These are phyloP conservation scores for Zaprionus vittiger DNA, from an alignment of 1,140 invertebrate species.

Conservation along the genomic window DNA sequence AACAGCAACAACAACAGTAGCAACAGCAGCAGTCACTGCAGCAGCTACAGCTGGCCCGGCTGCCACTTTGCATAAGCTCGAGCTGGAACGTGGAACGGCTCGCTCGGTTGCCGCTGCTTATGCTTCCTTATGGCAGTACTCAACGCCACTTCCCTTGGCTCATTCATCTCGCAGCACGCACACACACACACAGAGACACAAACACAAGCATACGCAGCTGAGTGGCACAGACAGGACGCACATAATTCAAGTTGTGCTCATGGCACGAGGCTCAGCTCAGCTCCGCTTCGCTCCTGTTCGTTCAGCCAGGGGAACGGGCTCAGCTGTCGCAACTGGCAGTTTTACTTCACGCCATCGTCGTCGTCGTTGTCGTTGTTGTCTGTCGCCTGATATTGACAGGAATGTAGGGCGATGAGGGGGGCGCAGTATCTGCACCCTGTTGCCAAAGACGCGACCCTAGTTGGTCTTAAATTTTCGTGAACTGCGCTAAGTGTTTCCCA, in stretches of 20 bases:
- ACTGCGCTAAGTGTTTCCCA: slow-evolving; percentile 76
- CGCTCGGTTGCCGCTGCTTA: slow-evolving; percentile 59
- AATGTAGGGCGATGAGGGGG: neutral
- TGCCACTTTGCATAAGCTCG: slow-evolving; percentile 63
- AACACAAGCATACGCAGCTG: slow-evolving; percentile 30
- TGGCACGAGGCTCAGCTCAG: slow-evolving; percentile 66
- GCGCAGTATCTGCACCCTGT: slow-evolving; percentile 35
- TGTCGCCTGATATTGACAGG: slow-evolving; percentile 40
- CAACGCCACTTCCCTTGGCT: slow-evolving; percentile 77
- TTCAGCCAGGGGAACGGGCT: slow-evolving; percentile 56
- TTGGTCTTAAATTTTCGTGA: slow-evolving; percentile 43
- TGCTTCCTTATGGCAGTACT: slow-evolving; percentile 79
- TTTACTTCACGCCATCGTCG: slow-evolving; percentile 71
- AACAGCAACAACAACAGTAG: slow-evolving; percentile 5
- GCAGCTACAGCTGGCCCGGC: slow-evolving; percentile 20
- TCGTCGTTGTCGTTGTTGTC: slow-evolving; percentile 33
- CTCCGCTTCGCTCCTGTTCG: slow-evolving; percentile 26
- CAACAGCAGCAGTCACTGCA: neutral
- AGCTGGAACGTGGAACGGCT: slow-evolving; percentile 33
- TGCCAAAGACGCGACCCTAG: slow-evolving; percentile 34
- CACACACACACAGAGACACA: slow-evolving; percentile 50
- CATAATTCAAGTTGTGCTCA: slow-evolving; percentile 77
- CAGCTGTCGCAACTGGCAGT: slow-evolving; percentile 79
- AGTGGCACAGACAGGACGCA: slow-evolving; percentile 63
- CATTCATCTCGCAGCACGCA: slow-evolving; percentile 70